phyloP scores from a whole-genome alignment of 2,113 vertebrate genomes.

The Oryzias javanicus region DNA sequence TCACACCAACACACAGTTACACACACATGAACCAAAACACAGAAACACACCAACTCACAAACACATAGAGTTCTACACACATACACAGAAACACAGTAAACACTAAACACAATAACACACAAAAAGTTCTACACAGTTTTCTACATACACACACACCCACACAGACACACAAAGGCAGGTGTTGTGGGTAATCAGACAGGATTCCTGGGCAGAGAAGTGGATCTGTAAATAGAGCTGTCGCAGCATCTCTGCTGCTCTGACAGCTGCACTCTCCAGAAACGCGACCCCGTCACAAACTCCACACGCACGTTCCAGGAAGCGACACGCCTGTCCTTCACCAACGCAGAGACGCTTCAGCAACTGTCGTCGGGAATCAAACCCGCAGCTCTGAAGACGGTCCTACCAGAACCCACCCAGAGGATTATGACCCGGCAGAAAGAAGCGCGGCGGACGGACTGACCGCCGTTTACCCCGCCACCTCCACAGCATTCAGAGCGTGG shows the following conservation, averaged over 20 bases:
- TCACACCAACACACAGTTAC: too few relatives aligned
- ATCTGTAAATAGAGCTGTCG: constrained; percentile 34
- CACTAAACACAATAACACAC: neutral
- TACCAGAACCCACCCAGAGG: too few relatives aligned
- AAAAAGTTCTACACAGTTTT: neutral
- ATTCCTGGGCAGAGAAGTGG: constrained; percentile 37
- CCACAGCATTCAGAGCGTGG: too few relatives aligned
- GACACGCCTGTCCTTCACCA: neutral
- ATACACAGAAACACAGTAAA: too few relatives aligned
- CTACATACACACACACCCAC: neutral
- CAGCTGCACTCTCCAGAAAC: neutral
- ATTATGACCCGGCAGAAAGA: too few relatives aligned
- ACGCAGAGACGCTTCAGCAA: too few relatives aligned
- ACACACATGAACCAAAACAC: neutral
- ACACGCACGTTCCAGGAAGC: neutral
- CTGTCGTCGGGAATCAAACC: too few relatives aligned
- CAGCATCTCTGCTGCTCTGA: neutral
- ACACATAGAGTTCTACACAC: too few relatives aligned
- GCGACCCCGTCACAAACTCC: neutral
- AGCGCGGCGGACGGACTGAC: too few relatives aligned
- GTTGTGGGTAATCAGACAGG: constrained; percentile 35
- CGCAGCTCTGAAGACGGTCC: too few relatives aligned
- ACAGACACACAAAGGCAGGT: constrained; percentile 15
- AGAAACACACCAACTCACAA: too few relatives aligned
- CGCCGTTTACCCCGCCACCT: too few relatives aligned